These are phyloP conservation scores for Spodoptera exigua DNA, from an alignment of 2,888 invertebrate genomes.

Conservation along the genomic window DNA sequence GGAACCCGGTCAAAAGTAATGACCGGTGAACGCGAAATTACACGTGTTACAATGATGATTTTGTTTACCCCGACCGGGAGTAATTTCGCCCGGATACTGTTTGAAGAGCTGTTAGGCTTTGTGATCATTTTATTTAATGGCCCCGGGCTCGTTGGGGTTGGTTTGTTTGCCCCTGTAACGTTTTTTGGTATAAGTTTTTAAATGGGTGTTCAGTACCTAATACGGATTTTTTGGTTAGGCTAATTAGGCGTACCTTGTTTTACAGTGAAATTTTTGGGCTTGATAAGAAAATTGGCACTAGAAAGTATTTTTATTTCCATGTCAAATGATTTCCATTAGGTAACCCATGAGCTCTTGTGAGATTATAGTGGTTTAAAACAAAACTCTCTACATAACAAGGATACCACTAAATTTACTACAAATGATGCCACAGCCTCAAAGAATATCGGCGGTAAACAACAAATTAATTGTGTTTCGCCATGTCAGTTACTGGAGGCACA, in stretches of 20 bases:
- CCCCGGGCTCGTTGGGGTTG: slow-evolving; percentile 55
- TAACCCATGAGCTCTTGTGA: too few relatives aligned
- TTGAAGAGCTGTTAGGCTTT: slow-evolving; percentile 82
- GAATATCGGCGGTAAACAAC: too few relatives aligned
- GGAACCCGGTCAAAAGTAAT: slow-evolving; percentile 81
- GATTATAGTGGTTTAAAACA: too few relatives aligned
- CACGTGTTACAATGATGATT: slow-evolving; percentile 86
- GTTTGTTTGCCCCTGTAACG: slow-evolving; percentile 58
- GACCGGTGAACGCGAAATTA: slow-evolving; percentile 84
- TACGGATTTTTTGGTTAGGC: slow-evolving; percentile 19
- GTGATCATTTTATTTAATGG: slow-evolving; percentile 80
- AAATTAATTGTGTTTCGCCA: too few relatives aligned
- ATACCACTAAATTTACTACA: too few relatives aligned
- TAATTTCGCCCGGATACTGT: slow-evolving; percentile 74
- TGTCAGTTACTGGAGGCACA: too few relatives aligned
- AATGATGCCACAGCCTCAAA: too few relatives aligned
- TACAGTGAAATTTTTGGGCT: not conserved
- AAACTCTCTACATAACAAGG: too few relatives aligned
- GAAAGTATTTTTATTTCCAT: too few relatives aligned
- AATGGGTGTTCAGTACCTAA: slow-evolving; percentile 27
- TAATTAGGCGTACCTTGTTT: slow-evolving; percentile 27
- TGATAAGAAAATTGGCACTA: too few relatives aligned
- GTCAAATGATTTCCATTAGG: too few relatives aligned
- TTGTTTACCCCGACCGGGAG: slow-evolving; percentile 77
- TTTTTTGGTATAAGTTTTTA: slow-evolving; percentile 65